Base-by-base conservation (phyloP, 2,888 invertebrate species). In the Thera britannica region DNA sequence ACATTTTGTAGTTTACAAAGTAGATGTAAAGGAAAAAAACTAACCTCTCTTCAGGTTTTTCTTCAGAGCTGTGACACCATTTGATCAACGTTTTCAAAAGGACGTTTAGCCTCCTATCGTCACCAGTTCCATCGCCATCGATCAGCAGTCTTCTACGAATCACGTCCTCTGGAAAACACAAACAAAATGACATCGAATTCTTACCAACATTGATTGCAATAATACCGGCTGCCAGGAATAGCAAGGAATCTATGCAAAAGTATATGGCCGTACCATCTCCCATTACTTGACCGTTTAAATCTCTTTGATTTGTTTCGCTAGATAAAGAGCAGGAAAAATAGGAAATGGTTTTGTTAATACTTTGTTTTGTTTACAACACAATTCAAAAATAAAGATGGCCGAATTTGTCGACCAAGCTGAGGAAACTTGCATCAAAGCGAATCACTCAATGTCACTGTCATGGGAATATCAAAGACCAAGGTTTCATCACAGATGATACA, bases 41-140 rank as follows among this genome's bases (percentile, higher is more conserved):
- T 89, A 90, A 96, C 96, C 95, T 96, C 75, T 96, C 96, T 77
- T 95, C 95, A 1, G 95, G 89, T 59, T 95, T 94, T 59, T 96
- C 95, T 65, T 96, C 96, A 1, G 94, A 86, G 60, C 94, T 94
- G 79, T 96, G 96, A 65, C 96, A 96, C 97, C 97, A 97, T 90
- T 97, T 97, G 56, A 97, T 95, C 68, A 97, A 95, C 35, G 97
- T 96, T 91, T 98, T 98, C 8, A 98, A 89, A 23, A 99, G 92
- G 65, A 97, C 96, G 83, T 97, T 98, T 34, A 99, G 94, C 67
- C 98, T 94, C 67, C 98, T 95, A 84, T 99, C 99, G 84, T 99
- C 99, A 34, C 98, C 99, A 8, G 98, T 98, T 6, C 99, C 99
- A 94, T 99, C 99, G 12, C 99, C 99, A 86, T 99, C 99, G 79